phyloP scores from a whole-genome alignment of 2,888 invertebrate genomes.

The Creontiades dilutus region DNA sequence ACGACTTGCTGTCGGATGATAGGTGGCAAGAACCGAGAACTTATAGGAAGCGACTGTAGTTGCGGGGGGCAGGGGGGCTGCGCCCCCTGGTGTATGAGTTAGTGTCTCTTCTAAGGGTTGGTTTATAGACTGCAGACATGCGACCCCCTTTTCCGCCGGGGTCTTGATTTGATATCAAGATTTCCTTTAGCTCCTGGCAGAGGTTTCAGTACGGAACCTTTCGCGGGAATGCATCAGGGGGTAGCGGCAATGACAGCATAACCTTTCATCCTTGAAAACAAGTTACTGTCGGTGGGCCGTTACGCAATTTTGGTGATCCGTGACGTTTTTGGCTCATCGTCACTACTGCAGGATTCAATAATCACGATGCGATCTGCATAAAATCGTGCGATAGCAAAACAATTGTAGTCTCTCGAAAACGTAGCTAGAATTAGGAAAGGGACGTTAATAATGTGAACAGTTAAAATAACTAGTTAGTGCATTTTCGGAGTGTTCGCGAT shows the following conservation, averaged over 20 bases:
- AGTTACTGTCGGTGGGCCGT: not conserved
- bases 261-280: not conserved
- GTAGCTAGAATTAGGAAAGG: too few species aligned
- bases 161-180: conserved; percentile 69
- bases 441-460: too few species aligned
- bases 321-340: not conserved
- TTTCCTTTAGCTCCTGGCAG: conserved; percentile 25
- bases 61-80: conserved; percentile 16
- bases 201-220: not conserved
- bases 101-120: conserved; percentile 70
- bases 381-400: too few species aligned
- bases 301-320: not conserved
- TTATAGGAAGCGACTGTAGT: conserved; percentile 53
- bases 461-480: too few species aligned
- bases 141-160: conserved; percentile 19
- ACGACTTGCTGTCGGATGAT: conserved; percentile 53
- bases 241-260: not conserved
- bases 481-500: too few species aligned
- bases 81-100: conserved; percentile 60
- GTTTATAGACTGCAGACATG: conserved; percentile 63
- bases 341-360: not conserved
- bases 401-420: too few species aligned
- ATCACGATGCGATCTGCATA: too few species aligned
- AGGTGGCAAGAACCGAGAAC: conserved; percentile 64
- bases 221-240: not conserved